Conservation (phyloP, 35 echinoderm and acorn worm species). For the Strongylocentrotus purpuratus region DNA sequence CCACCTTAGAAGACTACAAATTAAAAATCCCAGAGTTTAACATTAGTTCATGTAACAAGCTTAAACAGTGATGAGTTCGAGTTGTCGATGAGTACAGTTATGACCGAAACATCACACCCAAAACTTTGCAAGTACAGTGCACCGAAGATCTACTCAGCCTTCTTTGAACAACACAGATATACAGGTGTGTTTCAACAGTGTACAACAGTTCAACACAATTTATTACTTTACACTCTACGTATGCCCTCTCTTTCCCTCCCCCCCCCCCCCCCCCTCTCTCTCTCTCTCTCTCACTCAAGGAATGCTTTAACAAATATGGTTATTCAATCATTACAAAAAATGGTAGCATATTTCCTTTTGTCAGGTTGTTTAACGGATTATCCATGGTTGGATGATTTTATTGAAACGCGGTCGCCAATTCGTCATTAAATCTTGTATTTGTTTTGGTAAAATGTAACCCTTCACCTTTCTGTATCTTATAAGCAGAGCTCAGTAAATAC, state of each 20-base stretch:
- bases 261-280: no score
- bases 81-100: background rate
- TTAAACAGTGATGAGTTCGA: background rate
- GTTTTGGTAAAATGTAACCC: no score
- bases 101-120: background rate
- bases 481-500: no score
- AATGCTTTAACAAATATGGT: background rate
- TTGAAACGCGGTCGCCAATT: background rate
- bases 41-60: background rate
- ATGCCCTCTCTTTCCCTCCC: background rate
- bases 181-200: background rate
- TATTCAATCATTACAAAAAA: background rate
- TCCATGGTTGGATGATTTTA: background rate
- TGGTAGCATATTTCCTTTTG: background rate
- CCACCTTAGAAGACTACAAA: background rate
- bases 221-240: background rate
- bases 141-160: background rate
- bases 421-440: background rate
- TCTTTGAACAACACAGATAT: background rate
- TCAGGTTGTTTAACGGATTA: background rate
- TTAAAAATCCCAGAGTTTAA: background rate
- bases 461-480: no score
- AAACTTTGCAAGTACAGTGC: background rate
- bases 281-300: no score
- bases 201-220: background rate